A percentile compares a stretch with the other conserved stretches of the same genome.
Evolutionary conservation across 2,797 vertebrate species (phyloP).

Genomic region (Aphelocoma californica): DNA sequence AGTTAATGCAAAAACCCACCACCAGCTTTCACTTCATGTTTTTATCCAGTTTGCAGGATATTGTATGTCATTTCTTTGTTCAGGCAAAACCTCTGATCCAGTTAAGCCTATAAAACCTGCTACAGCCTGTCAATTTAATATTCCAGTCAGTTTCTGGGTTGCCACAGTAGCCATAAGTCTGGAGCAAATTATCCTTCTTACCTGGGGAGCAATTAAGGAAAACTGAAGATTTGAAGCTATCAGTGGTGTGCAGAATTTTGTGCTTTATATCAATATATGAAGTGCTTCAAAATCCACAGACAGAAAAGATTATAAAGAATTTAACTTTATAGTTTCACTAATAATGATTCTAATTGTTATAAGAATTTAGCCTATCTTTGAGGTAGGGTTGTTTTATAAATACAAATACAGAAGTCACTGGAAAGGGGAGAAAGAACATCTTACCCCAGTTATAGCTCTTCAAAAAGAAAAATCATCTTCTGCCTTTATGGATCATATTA

Average conservation of each 20-base stretch:
- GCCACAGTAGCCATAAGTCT: constrained; percentile 61
- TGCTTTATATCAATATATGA: neutral
- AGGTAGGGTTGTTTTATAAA: neutral
- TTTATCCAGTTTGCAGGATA: neutral
- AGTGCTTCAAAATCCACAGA: constrained; percentile 5
- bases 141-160: constrained; percentile 63
- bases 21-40: neutral
- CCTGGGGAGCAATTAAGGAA: constrained; percentile 70
- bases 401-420: neutral
- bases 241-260: neutral
- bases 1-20: neutral
- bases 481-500: neutral
- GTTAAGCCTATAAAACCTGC: neutral
- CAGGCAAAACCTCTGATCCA: neutral
- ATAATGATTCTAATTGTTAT: neutral
- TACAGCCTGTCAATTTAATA: constrained; percentile 45
- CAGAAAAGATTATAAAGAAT: neutral
- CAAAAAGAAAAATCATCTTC: neutral
- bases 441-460: neutral
- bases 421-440: neutral
- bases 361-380: neutral
- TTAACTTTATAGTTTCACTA: neutral
- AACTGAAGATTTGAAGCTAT: constrained; percentile 54
- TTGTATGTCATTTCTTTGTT: neutral
- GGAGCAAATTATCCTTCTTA: constrained; percentile 67